Base-by-base conservation (phyloP, 2,888 invertebrate species). In the Papilio demoleus region DNA sequence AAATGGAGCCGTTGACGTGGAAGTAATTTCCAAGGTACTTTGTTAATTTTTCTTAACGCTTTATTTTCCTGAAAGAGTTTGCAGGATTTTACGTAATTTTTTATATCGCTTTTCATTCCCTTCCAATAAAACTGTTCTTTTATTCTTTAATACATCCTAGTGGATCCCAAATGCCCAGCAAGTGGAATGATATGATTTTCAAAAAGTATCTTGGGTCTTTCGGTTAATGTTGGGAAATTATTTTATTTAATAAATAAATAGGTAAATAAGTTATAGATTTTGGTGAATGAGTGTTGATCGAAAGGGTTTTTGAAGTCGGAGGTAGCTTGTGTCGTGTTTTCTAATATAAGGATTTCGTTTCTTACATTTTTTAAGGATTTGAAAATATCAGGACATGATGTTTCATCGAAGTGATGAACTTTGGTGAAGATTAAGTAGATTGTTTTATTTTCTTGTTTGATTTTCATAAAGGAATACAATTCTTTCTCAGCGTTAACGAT, bases 11-110 rank as follows among this genome's bases (percentile, higher is more conserved):
- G 71, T 67, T 0, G 70, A 71, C 11, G 67, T 71, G 8, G 34
- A 61, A 8, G 72, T 72, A 0, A 70, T 70, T 42, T 71, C 60
- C 79, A 77, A 0, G 77, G 78, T 0, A 74, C 70, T 56, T 60
- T 53, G 34, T 75, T 76, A 0, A 58, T 62, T 66, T 61, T 45
- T 0, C 70, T 11, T 1, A 68, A 38, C 1, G 70, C 67, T 66
- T 73, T 72, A 19, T 72, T 72, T 11, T 0, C 11, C 40, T 70
- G 72, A 24, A 72, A 73, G 2, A 12, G 6, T 0, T 1, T 38
- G 50, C 71, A 73, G 0, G 47, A 56, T 27, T 69, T 71, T 1
- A 73, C 72, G 58, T 70, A 73, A 11, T 27, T 58, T 66, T 68
- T 67, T 27, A 70, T 72, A 9, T 79, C 77, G 0, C n/a, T 27